These are phyloP conservation scores for Nephrotoma flavescens DNA, from an alignment of 2,888 invertebrate genomes.

Conservation along the genomic window DNA sequence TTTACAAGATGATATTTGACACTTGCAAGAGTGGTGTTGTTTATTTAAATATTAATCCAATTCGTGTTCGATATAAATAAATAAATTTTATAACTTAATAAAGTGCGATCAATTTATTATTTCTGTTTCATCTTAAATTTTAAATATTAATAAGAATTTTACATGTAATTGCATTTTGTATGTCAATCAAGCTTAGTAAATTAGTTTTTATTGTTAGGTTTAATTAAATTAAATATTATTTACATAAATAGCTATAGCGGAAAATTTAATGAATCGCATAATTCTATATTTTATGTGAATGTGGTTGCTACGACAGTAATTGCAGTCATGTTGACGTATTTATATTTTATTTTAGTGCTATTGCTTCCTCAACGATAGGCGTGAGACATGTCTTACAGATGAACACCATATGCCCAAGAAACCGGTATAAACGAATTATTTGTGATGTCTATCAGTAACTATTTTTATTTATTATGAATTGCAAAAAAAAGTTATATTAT, in stretches of 20 bases:
- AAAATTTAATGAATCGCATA: neutral
- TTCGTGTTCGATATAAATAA: neutral
- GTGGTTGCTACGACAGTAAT: neutral
- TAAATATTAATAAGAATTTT: neutral
- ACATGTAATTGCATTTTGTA: neutral
- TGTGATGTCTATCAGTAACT: too few species aligned
- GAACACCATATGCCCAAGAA: neutral
- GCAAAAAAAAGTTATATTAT: too few species aligned
- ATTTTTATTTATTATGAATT: too few species aligned
- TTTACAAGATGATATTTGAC: neutral
- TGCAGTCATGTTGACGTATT: neutral
- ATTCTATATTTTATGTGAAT: neutral
- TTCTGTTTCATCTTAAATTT: neutral
- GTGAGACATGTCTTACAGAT: neutral
- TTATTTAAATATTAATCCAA: neutral
- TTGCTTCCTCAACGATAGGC: neutral
- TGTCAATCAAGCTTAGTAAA: neutral
- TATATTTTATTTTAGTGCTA: neutral
- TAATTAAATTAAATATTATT: neutral
- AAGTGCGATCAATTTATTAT: neutral
- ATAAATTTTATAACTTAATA: neutral
- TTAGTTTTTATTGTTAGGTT: neutral
- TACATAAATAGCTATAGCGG: neutral
- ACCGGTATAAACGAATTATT: neutral
- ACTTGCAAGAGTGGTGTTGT: neutral